Evolutionary conservation across 2,888 invertebrate genomes (phyloP), one percentile per base, ranked within the genome.

Genomic region (Leptinotarsa tumamoca): DNA sequence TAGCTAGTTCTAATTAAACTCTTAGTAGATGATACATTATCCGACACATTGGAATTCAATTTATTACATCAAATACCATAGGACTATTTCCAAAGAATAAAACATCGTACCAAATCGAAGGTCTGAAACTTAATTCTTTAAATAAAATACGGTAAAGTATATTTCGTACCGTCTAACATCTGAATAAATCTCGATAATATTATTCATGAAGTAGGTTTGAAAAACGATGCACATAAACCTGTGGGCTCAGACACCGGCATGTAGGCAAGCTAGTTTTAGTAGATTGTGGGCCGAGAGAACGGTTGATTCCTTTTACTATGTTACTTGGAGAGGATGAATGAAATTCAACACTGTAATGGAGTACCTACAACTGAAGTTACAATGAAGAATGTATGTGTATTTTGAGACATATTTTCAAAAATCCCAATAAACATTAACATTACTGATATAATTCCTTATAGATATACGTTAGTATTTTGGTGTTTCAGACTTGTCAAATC

Each of bases 191-290:
- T 76, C 54, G 54, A 76, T 67, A 76, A 72, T 72, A 70, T 76
- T 76, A 76, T 76, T 76, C 76, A 76, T 71, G 73, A 69, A 76
- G 76, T 76, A 73, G 73, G 76, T 71, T 76, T 76, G 76, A 76
- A 71, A 73, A 76, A 73, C 74, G 76, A 73, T 68, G 71, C 67
- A 73, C 71, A 70, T 67, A 70, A 76, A 58, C 73, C 58, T 73
- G 76, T 76, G 76, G 76, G 76, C 67, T 71, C 56, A 52, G 73
- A 73, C 70, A 67, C 43, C 21, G 61, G 52, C 63, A 61, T 70
- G 73, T 73, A 71, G 76, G 73, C 67, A 52, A 67, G 73, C 61
- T 67, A 73, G 73, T 72, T 70, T 70, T 70, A 70, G 70, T 61
- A 70, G 27, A 43, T 51, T 33, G 70, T 70, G 70, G 70, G 70